These are phyloP conservation scores for Diprion similis DNA, from an alignment of 1,140 invertebrate genomes.

Conservation along the genomic window DNA sequence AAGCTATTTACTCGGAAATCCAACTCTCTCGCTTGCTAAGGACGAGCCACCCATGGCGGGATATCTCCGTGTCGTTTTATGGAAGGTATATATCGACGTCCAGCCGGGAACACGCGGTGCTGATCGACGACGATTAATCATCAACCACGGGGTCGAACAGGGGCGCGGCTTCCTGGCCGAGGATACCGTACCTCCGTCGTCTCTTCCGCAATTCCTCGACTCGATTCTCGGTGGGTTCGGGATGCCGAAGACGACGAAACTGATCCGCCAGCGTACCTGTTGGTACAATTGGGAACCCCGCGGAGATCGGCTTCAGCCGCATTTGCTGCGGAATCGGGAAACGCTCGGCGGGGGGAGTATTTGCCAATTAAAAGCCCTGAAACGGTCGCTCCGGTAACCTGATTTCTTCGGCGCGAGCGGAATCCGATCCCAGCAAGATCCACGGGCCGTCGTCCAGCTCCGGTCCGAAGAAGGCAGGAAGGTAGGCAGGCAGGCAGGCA, in stretches of 20 bases:
- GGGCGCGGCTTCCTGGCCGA: not conserved
- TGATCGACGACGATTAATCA: not conserved
- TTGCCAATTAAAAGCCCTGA: not conserved
- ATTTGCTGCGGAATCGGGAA: no score
- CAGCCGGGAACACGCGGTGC: not conserved
- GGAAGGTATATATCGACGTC: constrained; percentile 2
- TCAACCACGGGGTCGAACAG: no score
- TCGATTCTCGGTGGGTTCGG: no score
- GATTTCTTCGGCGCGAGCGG: not conserved
- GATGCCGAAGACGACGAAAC: no score
- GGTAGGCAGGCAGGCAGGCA: no score
- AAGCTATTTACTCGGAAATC: constrained; percentile 11
- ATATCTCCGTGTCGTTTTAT: not conserved
- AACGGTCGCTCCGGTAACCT: not conserved
- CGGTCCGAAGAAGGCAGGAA: no score
- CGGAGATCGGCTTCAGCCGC: no score
- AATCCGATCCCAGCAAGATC: not conserved
- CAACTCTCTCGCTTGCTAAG: not conserved
- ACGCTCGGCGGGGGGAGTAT: not conserved
- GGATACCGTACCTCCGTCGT: no score
- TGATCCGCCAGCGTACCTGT: no score
- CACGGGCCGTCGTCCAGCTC: not conserved
- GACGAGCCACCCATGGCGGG: constrained; percentile 8
- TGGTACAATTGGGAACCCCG: no score
- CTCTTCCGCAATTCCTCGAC: no score